Percentiles rank a stretch among this genome's conserved stretches.
Evolutionary conservation across 2,113 vertebrate genomes (phyloP).

Genomic region (Actenoides hombroni): DNA sequence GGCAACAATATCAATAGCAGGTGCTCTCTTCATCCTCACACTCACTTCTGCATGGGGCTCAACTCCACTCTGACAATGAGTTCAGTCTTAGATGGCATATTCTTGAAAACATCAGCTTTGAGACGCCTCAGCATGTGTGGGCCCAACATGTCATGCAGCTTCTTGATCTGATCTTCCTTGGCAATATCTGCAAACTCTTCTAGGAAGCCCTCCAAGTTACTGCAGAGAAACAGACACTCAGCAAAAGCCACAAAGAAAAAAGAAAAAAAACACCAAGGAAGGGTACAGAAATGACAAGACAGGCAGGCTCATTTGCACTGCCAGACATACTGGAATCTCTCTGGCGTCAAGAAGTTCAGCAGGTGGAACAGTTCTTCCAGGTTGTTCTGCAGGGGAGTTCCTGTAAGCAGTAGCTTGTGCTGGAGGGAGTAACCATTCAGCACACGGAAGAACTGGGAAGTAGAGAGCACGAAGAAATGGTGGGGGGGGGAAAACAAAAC

Average conservation of each 20-base stretch:
- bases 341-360: conserved; percentile 94
- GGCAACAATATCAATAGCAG: neutral
- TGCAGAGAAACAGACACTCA: conserved; percentile 60
- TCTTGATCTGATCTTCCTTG: conserved; percentile 99
- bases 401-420: conserved; percentile 94
- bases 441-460: conserved; percentile 90
- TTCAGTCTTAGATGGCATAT: conserved; percentile 97
- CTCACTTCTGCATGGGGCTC: conserved; percentile 98
- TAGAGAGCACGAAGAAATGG: neutral
- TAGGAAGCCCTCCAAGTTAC: conserved; percentile 95
- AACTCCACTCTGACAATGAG: conserved; percentile 95
- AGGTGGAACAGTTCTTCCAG: conserved; percentile 95
- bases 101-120: conserved; percentile 98
- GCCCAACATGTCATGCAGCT: conserved; percentile 96
- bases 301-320: conserved; percentile 8
- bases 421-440: conserved; percentile 95
- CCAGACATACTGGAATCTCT: conserved; percentile 91
- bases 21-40: neutral
- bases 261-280: neutral
- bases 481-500: too few relatives aligned
- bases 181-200: conserved; percentile 98
- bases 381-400: conserved; percentile 96
- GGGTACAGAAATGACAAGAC: neutral
- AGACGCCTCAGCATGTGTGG: conserved; percentile 96
- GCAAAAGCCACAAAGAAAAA: neutral